A percentile compares a stretch with the other conserved stretches of the same genome.
phyloP scores from a whole-genome alignment of 2,113 vertebrate genomes.

The Planiliza haematocheilus region DNA sequence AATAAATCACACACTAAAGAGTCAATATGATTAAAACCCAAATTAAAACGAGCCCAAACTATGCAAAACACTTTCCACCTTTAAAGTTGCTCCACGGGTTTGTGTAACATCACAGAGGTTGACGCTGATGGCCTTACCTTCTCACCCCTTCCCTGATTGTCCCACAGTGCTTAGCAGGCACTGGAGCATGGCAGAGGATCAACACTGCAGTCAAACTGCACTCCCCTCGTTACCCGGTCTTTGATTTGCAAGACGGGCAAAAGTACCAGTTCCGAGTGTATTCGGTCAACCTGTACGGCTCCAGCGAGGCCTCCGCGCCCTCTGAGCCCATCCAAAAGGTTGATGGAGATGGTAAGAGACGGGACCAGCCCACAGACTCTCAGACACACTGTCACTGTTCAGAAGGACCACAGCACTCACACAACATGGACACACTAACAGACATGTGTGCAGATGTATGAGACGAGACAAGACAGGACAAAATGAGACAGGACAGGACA shows the following conservation, averaged over 20 bases:
- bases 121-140: conserved; percentile 32
- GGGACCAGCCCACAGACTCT: too few relatives aligned
- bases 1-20: neutral
- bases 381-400: too few relatives aligned
- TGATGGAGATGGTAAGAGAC: conserved; percentile 88
- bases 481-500: too few relatives aligned
- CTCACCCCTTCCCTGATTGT: conserved; percentile 21
- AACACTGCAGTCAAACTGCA: conserved; percentile 88
- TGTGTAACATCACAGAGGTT: conserved; percentile 23
- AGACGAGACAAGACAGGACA: too few relatives aligned
- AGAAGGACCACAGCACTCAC: too few relatives aligned
- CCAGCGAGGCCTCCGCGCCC: conserved; percentile 90
- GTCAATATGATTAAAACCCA: too few relatives aligned
- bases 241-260: conserved; percentile 92
- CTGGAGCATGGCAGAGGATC: conserved; percentile 92
- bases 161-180: conserved; percentile 90
- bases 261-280: conserved; percentile 91
- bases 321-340: conserved; percentile 88
- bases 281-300: conserved; percentile 90
- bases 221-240: conserved; percentile 93
- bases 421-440: too few relatives aligned
- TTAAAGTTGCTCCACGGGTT: neutral
- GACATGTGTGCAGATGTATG: too few relatives aligned
- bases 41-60: conserved; percentile 2
- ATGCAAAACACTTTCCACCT: neutral